Conservation (phyloP, 2,888 invertebrate genomes). For the Yponomeuta cagnagella region DNA sequence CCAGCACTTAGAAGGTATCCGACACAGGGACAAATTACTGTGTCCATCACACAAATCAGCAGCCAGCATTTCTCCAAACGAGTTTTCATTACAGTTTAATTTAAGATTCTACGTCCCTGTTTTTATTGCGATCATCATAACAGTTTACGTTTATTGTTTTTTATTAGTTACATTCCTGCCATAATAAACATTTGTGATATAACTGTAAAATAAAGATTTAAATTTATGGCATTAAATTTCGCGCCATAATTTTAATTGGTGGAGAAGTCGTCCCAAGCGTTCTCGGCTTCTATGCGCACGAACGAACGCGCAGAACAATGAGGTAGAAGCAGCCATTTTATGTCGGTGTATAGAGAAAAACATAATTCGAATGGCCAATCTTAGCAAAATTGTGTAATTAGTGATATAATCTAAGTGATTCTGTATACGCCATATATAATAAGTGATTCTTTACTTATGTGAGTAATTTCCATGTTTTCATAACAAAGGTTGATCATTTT, state of each 20-base stretch:
- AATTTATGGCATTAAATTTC: constrained; percentile 60
- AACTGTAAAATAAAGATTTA: constrained; percentile 20
- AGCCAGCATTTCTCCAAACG: constrained; percentile 26
- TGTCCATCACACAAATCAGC: constrained; percentile 22
- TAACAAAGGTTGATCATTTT: constrained; percentile 12
- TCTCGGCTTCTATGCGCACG: constrained; percentile 77
- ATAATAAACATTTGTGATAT: not conserved
- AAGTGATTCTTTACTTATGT: constrained; percentile 69
- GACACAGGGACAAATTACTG: constrained; percentile 51
- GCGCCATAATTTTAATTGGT: constrained; percentile 76
- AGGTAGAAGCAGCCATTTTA: constrained; percentile 73
- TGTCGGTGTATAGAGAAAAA: constrained; percentile 75
- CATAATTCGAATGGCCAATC: constrained; percentile 77
- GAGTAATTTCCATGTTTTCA: constrained; percentile 63
- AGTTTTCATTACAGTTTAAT: constrained; percentile 30
- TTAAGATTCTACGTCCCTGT: constrained; percentile 42
- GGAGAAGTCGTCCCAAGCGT: constrained; percentile 75
- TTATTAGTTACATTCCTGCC: constrained; percentile 33
- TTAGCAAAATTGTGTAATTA: constrained; percentile 75
- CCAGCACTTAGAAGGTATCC: constrained; percentile 61
- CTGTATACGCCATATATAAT: constrained; percentile 62
- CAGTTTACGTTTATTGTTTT: constrained; percentile 52
- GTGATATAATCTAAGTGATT: constrained; percentile 75
- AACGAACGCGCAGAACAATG: constrained; percentile 77
- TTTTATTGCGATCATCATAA: constrained; percentile 45